Evolutionary conservation across 1,140 invertebrate genomes (phyloP), one percentile per base, ranked within the genome.

Genomic region (Zophobas atratus): DNA sequence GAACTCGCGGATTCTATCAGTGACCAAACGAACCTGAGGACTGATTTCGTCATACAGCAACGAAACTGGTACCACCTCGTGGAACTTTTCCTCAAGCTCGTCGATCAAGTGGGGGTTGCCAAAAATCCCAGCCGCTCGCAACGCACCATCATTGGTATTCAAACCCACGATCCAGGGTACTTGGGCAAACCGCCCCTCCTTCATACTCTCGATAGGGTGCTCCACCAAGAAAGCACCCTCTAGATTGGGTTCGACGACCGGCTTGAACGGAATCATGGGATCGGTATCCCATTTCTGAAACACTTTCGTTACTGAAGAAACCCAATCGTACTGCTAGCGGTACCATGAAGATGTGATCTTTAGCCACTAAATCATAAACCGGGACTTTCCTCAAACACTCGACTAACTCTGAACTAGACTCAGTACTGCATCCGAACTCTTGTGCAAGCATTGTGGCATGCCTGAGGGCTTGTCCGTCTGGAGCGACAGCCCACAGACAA

Each of bases 261-360:
- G 92, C 77, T 92, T 93, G 80, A 93, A 94, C 1, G 92, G 91
- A 75, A 93, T 93, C 91, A 93, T 91, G 1, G 93, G 92, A 83
- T 92, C 92, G 70, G 90, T 92, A 81, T 92, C 92, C 88, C 91
- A 94, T 32, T 88, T 84, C 92, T 94, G 57, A 8, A 86, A 60
- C 55, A 67, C 2, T 6, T 1, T 70, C 35, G 35, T 41, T 1
- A 75, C 38, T 35, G 32, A 36, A 55, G 20, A 60, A 43, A 20
- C 20, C 20, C 20, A 73, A 51, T 4, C 49, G n/a, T 6, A 88
- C 87, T 87, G 0, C 20, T 20, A 20, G 20, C 32, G 32, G 53
- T 87, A 94, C 93, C 87, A 91, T 90, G 78, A 92, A 92, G 49
- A 86, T 80, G 76, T 88, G 89, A 81, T 93, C 89, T 0, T 90